Base-by-base conservation (phyloP, 2,888 invertebrate species). In the Laspeyria flexula region DNA sequence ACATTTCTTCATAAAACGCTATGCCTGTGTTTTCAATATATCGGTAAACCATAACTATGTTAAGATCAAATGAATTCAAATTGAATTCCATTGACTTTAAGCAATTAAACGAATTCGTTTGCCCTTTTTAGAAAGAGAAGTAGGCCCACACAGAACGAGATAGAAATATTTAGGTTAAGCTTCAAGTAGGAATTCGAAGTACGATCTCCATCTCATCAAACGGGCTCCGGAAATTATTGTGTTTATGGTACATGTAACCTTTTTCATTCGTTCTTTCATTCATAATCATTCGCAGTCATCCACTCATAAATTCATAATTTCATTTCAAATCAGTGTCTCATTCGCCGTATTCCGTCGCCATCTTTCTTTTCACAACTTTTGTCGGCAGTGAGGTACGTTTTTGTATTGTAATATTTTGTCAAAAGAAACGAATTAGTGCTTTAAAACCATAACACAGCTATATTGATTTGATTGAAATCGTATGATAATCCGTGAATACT, bases 351-450 rank as follows among this genome's bases (percentile, higher is more conserved):
- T 70, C 60, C 71, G 77, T 75, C 89, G 91, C 92, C 92, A 92
- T 92, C 86, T 92, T 91, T 85, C 88, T 90, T 90, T 89, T 87
- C 85, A 75, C 81, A 73, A 85, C 68, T 81, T 79, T 86, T 83
- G 83, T 88, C 87, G 86, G 86, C 86, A 75, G 71, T 66, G 79
- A 89, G 92, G 92, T 92, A 89, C 80, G 92, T 88, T 77, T 63
- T 50, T 70, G 71, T 71, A 77, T 73, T 56, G 42, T 63, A 69
- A 60, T 77, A 74, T 73, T 75, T 73, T 55, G 57, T 37, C 47
- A 73, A 74, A 55, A 75, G 74, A 53, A 40, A 50, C 53, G 35
- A 50, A 60, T 60, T 67, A 62, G 69, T 75, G 61, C 37, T 60
- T 34, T 46, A 55, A 64, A 67, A 45, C 51, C 51, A 16, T 50